phyloP scores from a whole-genome alignment of 2,113 vertebrate species.

The Odontophorus gujanensis region DNA sequence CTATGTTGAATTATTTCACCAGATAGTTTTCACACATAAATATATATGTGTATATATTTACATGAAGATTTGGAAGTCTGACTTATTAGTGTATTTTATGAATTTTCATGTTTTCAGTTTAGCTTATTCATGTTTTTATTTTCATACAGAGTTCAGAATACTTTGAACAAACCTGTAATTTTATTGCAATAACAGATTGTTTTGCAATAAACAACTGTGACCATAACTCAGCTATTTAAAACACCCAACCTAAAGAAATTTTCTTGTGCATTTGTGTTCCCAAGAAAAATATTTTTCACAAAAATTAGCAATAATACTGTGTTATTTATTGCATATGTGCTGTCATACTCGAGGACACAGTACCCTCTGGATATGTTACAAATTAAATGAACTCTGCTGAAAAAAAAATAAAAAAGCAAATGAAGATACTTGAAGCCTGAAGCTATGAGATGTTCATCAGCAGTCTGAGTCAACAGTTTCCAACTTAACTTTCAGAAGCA shows the following conservation, averaged over 20 bases:
- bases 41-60: not conserved
- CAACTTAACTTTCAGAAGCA: conserved; percentile 75
- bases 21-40: not conserved
- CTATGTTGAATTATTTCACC: not conserved
- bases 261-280: not conserved
- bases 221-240: not conserved
- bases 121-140: not conserved
- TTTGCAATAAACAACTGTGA: not conserved
- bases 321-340: conserved; percentile 30
- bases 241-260: not conserved
- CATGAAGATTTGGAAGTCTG: not conserved
- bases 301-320: not conserved
- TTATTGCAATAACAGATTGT: not conserved
- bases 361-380: conserved; percentile 77
- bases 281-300: not conserved
- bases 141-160: not conserved
- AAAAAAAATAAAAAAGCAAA: conserved; percentile 47
- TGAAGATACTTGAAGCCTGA: conserved; percentile 26
- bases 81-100: not conserved
- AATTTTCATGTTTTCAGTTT: not conserved
- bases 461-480: conserved; percentile 47
- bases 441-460: conserved; percentile 41
- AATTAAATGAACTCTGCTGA: conserved; percentile 78
- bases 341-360: conserved; percentile 42
- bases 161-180: not conserved